Percentiles rank a stretch among this genome's conserved stretches.
Conservation (phyloP, 1,140 invertebrate species). For the Rhopalosiphum padi region DNA sequence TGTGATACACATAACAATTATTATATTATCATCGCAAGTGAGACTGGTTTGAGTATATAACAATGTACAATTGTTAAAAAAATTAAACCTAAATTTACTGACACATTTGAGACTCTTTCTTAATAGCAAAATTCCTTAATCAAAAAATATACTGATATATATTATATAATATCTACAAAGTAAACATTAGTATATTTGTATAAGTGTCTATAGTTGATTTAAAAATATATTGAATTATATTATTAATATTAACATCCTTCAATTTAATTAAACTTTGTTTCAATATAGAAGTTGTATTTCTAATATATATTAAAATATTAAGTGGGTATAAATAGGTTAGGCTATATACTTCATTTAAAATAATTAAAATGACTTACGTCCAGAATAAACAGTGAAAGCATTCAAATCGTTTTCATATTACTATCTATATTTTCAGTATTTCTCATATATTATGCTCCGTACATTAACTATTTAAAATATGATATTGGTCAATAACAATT, state of each 20-base stretch:
- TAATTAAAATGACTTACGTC: background rate
- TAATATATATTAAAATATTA: background rate
- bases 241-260: constrained; percentile 6
- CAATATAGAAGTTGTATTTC: background rate
- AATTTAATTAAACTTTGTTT: constrained; percentile 10
- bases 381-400: background rate
- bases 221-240: background rate
- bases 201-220: background rate
- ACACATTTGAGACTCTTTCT: background rate
- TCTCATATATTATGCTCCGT: background rate
- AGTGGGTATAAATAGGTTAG: background rate
- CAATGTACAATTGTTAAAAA: background rate
- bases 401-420: background rate
- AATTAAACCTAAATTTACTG: background rate
- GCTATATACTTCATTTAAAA: background rate
- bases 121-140: background rate
- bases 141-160: background rate
- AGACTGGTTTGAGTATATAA: background rate
- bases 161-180: background rate
- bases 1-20: background rate
- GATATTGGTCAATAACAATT: background rate
- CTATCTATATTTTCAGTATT: background rate
- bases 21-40: background rate
- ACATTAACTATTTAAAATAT: background rate
- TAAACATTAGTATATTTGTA: background rate